Base-by-base conservation (phyloP, 2,888 invertebrate genomes). In the Ectropis crepuscularia region DNA sequence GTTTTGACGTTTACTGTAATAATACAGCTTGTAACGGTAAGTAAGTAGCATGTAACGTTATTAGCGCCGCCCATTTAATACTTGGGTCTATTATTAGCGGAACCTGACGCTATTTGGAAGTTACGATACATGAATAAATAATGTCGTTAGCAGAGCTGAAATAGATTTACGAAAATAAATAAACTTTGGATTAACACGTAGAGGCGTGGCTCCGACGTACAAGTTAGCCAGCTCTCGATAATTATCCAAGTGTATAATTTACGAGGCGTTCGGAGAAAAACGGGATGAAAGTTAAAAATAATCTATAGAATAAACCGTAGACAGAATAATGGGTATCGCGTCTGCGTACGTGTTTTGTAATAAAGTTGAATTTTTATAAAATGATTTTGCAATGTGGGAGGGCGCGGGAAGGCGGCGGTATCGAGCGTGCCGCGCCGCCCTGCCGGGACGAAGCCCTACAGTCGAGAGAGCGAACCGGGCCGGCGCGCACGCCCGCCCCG, bases 361-460 rank as follows among this genome's bases (percentile, higher is more conserved):
- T 64, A 49, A 62, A 53, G 53, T 55, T 57, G 54, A 58, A 45
- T 59, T 63, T 57, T 67, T 51, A 38, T 55, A 53, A 64, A 65
- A 65, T 65, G 64, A 57, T 65, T 65, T 65, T 57, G 64, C 85
- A 86, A 88, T 85, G 88, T 87, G 87, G 90, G 90, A 87, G 89
- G 91, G 89, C 84, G 90, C 79, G 83, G 89, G 82, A 80, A 85
- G 90, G 88, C 88, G 86, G 86, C 86, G 85, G 87, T 91, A 92
- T 92, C 87, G 92, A 91, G 89, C 92, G 92, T 86, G 90, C 90
- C 85, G 90, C 88, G 90, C 86, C 90, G 89, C 89, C 90, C 89
- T 86, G 82, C 83, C 88, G 82, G 82, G 76, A 75, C 78, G 90
- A 87, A 90, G 90, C 89, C 89, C 90, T 87, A 89, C 84, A 86